A percentile compares a stretch with the other conserved stretches of the same genome.
phyloP scores from a whole-genome alignment of 2,113 vertebrate genomes.

The Camelus dromedarius region DNA sequence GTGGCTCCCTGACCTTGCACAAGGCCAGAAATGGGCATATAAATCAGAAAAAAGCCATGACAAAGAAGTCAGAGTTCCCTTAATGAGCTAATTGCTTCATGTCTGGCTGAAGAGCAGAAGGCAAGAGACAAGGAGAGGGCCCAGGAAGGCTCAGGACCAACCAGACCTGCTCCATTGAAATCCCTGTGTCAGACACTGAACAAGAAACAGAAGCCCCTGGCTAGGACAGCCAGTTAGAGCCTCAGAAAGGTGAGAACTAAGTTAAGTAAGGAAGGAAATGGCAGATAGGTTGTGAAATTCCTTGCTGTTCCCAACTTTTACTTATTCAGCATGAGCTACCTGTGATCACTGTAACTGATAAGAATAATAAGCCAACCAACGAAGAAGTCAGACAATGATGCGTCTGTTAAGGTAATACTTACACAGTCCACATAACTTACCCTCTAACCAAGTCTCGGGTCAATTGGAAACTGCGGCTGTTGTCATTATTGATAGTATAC shows the following conservation, averaged over 20 bases:
- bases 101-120: conserved; percentile 56
- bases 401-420: not conserved
- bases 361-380: not conserved
- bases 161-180: not conserved
- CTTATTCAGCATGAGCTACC: not conserved
- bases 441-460: not conserved
- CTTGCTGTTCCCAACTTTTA: not conserved
- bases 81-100: conserved; percentile 46
- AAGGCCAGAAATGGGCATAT: conserved; percentile 55
- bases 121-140: not conserved
- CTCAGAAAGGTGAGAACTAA: conserved; percentile 25
- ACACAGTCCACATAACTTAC: conserved; percentile 24
- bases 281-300: not conserved
- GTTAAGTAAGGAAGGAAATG: not conserved
- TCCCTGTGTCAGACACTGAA: not conserved
- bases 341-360: not conserved
- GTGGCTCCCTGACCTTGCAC: not conserved
- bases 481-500: not conserved
- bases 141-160: not conserved
- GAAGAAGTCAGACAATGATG: not conserved
- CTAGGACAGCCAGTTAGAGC: not conserved
- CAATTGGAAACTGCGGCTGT: conserved; percentile 17
- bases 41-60: conserved; percentile 51
- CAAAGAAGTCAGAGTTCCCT: conserved; percentile 40
- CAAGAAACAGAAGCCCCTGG: not conserved